Conservation (phyloP, 2,888 invertebrate species). For the Alloscopus bannaensis region DNA sequence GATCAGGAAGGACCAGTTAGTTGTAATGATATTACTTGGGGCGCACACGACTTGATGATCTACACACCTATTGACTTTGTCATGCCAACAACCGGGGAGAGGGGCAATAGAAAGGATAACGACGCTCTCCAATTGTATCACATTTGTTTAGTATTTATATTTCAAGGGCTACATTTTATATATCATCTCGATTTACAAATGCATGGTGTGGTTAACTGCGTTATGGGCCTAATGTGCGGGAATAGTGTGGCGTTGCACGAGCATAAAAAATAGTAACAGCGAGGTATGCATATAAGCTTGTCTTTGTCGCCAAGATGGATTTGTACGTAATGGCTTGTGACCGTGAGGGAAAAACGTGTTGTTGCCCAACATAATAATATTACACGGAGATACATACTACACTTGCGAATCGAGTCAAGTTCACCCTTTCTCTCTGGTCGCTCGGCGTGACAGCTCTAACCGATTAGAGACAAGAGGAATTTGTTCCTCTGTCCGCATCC, state of each 20-base stretch:
- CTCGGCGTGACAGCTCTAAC: constrained; percentile 29
- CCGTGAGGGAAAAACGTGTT: no score
- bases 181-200: no score
- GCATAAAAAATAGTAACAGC: constrained; percentile 31
- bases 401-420: background rate
- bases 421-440: constrained; percentile 46
- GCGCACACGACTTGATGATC: constrained; percentile 61
- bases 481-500: constrained; percentile 31
- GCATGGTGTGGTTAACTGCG: no score
- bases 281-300: constrained; percentile 45
- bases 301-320: no score
- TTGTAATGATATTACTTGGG: constrained; percentile 49
- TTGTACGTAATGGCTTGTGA: no score
- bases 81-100: no score
- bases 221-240: no score
- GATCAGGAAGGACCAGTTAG: constrained; percentile 49
- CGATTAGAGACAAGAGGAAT: constrained; percentile 46
- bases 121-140: no score
- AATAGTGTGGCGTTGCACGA: no score
- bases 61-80: constrained; percentile 51
- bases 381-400: constrained; percentile 2
- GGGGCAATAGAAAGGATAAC: no score
- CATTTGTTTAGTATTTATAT: no score
- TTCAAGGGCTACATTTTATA: no score
- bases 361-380: constrained; percentile 32